These are phyloP conservation scores for Acrossocheilus wenchowensis DNA, from an alignment of 2,797 vertebrate species.

Conservation along the genomic window DNA sequence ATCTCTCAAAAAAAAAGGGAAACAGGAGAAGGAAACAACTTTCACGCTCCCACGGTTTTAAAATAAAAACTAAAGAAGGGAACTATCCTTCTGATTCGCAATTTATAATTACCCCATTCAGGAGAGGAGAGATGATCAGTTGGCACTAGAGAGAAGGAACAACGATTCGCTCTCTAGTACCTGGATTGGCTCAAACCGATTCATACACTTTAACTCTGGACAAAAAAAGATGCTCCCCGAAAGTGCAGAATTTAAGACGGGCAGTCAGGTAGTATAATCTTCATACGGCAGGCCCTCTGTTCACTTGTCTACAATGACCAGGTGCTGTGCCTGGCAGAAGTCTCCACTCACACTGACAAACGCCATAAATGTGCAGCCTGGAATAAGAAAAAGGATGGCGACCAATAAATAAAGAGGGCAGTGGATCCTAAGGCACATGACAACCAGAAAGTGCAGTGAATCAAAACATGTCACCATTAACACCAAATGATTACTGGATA, in stretches of 20 bases:
- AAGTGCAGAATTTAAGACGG: slow-evolving; percentile 65
- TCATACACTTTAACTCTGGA: slow-evolving; percentile 68
- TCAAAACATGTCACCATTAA: slow-evolving; percentile 39
- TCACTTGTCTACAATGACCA: slow-evolving; percentile 95
- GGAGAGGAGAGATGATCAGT: slow-evolving; percentile 48
- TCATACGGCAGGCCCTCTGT: slow-evolving; percentile 68
- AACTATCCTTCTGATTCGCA: slow-evolving; percentile 54
- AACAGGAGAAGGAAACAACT: slow-evolving; percentile 37
- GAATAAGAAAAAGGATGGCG: slow-evolving; percentile 67
- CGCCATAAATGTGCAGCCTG: slow-evolving; percentile 96
- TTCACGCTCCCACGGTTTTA: background rate
- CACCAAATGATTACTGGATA: slow-evolving; percentile 34
- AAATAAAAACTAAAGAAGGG: slow-evolving; percentile 48
- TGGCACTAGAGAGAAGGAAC: slow-evolving; percentile 52
- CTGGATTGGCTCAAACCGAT: slow-evolving; percentile 57
- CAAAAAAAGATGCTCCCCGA: slow-evolving; percentile 63
- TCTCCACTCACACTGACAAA: slow-evolving; percentile 95
- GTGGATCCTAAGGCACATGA: background rate
- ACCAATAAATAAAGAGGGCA: slow-evolving; percentile 31
- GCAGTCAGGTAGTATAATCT: slow-evolving; percentile 64
- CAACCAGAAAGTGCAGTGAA: slow-evolving; percentile 15
- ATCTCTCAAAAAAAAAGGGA: background rate
- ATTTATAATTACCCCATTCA: slow-evolving; percentile 71
- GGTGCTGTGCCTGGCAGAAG: slow-evolving; percentile 99
- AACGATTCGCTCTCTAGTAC: slow-evolving; percentile 48